Percentiles rank a stretch among this genome's conserved stretches.
Evolutionary conservation across 2,797 vertebrate genomes (phyloP).

Genomic region (Garrulus glandarius): DNA sequence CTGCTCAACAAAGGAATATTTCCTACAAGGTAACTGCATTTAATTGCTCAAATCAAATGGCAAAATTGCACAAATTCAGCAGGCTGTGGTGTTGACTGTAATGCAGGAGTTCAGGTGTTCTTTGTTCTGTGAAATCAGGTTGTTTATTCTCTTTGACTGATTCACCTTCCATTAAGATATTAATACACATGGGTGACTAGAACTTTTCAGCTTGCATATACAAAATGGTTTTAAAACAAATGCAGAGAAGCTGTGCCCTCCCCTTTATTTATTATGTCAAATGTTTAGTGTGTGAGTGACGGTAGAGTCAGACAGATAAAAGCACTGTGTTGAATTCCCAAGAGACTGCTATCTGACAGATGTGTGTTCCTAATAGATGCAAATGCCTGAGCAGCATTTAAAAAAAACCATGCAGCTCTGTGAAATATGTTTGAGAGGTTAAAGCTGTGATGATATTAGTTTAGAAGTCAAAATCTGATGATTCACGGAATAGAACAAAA

Average conservation of each 20-base stretch:
- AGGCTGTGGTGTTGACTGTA: not conserved
- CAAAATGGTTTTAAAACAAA: not conserved
- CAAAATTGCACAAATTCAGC: not conserved
- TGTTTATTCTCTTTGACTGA: slow-evolving; percentile 7
- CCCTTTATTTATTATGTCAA: slow-evolving; percentile 23
- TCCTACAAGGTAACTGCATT: slow-evolving; percentile 84
- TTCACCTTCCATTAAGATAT: not conserved
- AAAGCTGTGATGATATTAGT: slow-evolving; percentile 18
- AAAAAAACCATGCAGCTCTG: not conserved
- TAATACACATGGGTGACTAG: not conserved
- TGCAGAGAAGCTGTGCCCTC: not conserved
- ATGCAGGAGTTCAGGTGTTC: not conserved
- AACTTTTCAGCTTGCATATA: not conserved
- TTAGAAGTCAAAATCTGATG: slow-evolving; percentile 41
- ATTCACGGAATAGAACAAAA: slow-evolving; percentile 46
- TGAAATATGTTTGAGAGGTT: not conserved
- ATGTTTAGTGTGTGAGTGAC: not conserved
- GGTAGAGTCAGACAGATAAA: slow-evolving; percentile 3
- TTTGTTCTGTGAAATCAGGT: not conserved
- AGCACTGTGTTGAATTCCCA: not conserved
- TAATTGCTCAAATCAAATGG: not conserved
- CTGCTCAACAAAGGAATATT: slow-evolving; percentile 88
- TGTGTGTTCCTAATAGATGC: not conserved
- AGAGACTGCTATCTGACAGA: not conserved
- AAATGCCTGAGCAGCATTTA: not conserved